Base-by-base conservation (phyloP, 2,797 vertebrate genomes). In the Acropternis orthonyx region DNA sequence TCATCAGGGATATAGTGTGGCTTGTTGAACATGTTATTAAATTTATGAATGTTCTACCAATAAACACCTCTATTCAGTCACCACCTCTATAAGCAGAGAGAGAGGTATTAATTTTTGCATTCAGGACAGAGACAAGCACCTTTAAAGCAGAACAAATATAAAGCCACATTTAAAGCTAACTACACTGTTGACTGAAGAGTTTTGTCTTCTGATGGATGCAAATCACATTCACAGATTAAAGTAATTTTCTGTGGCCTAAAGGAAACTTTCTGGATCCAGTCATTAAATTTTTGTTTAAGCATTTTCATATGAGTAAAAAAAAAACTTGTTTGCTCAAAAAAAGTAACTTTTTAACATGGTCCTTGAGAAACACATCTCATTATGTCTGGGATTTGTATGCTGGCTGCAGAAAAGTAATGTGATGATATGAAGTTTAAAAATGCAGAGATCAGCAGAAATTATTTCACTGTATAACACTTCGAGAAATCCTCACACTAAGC, bases 211-310 rank as follows among this genome's bases (percentile, higher is more conserved):
- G 61, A 86, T 69, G 79, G 58, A 76, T 89, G 95, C 92, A 97
- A 97, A 97, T 97, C 86, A 95, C 52, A 86, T 93, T 95, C 86
- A 83, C 91, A 97, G 96, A 97, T 97, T 97, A 97, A 97, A 97
- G 89, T 94, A 95, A 97, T 97, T 97, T 97, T 97, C 93, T 96
- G 48, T 96, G 94, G 94, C 97, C 96, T 97, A 95, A 95, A 97
- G 94, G 92, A 82, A 93, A 95, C 94, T 96, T 97, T 96, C 95
- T 96, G 78, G 80, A 96, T 95, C 48, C 59, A 89, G 93, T 92
- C 93, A 97, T 97, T 97, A 97, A 74, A 90, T 83, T 95, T 97
- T 97, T 95, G 56, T 96, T 96, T 97, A 97, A 98, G 85, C 55
- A 94, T 97, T 98, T 97, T 97, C 91, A 88, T 95, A 96, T 97